Evolutionary conservation across 2,888 invertebrate species (phyloP), one percentile per base, ranked within the genome.

Genomic region (Drosophila helvetica): DNA sequence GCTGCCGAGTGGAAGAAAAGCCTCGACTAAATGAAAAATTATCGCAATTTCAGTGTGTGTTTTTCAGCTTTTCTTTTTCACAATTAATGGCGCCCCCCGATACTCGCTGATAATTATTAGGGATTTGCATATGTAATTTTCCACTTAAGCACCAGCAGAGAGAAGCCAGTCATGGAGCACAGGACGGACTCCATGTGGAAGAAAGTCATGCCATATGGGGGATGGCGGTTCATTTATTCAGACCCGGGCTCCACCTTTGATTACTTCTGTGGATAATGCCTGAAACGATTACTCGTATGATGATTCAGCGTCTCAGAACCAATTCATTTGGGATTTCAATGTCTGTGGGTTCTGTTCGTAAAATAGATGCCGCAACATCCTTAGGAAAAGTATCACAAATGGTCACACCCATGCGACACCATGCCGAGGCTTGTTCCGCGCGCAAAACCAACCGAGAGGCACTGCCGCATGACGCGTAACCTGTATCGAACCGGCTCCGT

Each of bases 41-140:
- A 55, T 53, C 19, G 19, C 56, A 53, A 58, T 65, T 57, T 47
- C 38, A 22, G 38, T 56, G 56, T 72, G 64, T 71, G 25, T 51
- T 43, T 64, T 50, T 30, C 6, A 54, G 27, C 55, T 56, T 33
- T 53, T 62, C 19, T 7, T 10, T 18, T 46, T 46, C 46, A 18
- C 46, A 46, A 46, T 17, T 8, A 48, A 22, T 17, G 17, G 43
- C 33, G 30, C 1, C 42, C 43, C n/a, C 50, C 51, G 50, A 67
- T 53, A 47, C 52, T 38, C 6, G 50, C 51, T 50, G 52, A 48
- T 85, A 86, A 88, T 88, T 88, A 74, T 56, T 46, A 38, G 30
- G 45, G 64, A 85, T 86, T 85, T 83, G 73, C 77, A 79, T 86
- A 70, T 72, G 72, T 70, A 83, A 88, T 86, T 80, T 79, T 73